Evolutionary conservation across 2,888 invertebrate species (phyloP).

Genomic region (Lomographa bimaculata): DNA sequence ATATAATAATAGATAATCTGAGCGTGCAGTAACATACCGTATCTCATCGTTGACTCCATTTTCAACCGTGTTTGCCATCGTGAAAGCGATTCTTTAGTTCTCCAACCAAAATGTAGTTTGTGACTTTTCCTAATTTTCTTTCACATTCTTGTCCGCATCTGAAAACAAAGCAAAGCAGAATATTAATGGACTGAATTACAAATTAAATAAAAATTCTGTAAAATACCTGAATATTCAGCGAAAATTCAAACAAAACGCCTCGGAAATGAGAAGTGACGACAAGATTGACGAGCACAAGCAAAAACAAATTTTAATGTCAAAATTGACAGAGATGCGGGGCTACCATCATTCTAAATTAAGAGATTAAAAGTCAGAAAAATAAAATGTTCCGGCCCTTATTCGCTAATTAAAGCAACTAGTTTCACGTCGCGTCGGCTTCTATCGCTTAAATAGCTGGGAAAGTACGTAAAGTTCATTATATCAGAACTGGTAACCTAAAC

Average conservation of each 20-base stretch:
- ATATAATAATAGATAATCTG: no score
- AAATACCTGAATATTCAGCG: background rate
- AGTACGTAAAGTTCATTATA: no score
- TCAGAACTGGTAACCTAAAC: no score
- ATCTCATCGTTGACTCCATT: slow-evolving; percentile 66
- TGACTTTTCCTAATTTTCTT: slow-evolving; percentile 27
- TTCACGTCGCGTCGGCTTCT: no score
- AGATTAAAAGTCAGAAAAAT: no score
- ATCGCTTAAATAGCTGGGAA: no score
- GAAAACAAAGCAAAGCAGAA: slow-evolving; percentile 37
- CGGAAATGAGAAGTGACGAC: background rate
- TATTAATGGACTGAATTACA: background rate
- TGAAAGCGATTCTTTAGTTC: slow-evolving; percentile 29
- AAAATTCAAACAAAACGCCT: slow-evolving; percentile 31
- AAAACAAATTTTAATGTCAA: slow-evolving; percentile 1
- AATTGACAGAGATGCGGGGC: slow-evolving; percentile 23
- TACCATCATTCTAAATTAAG: slow-evolving; percentile 16
- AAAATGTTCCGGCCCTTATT: no score
- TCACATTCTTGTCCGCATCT: slow-evolving; percentile 61
- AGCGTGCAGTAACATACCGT: slow-evolving; percentile 60
- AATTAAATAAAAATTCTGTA: background rate
- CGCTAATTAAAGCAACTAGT: no score
- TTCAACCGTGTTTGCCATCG: slow-evolving; percentile 67
- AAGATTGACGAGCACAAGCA: background rate
- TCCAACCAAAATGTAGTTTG: slow-evolving; percentile 28